These are phyloP conservation scores for Meriones psammophilus DNA, from an alignment of 2,797 vertebrate species.

Conservation along the genomic window DNA sequence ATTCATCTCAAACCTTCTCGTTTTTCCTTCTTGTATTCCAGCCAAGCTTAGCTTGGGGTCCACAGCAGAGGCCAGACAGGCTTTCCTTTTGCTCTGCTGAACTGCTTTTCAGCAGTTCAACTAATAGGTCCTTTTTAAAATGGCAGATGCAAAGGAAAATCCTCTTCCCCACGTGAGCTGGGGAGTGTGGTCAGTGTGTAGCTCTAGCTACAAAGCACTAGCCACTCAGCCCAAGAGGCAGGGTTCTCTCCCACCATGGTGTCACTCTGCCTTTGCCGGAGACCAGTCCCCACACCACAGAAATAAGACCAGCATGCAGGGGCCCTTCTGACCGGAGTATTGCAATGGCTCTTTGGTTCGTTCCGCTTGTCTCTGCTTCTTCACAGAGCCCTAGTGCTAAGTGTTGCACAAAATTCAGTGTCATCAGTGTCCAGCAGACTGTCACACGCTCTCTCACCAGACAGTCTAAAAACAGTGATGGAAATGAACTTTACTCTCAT, in stretches of 20 bases:
- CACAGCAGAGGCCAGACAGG: background rate
- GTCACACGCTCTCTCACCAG: background rate
- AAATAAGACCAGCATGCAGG: background rate
- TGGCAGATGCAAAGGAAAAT: background rate
- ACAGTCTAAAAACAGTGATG: background rate
- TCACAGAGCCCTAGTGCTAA: background rate
- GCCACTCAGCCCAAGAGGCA: background rate
- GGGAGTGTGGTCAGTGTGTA: background rate
- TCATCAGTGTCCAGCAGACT: conserved; percentile 27
- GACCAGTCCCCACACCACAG: background rate
- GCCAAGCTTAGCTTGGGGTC: background rate
- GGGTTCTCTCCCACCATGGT: background rate
- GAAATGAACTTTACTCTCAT: background rate
- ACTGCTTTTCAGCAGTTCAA: background rate
- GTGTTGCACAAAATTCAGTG: background rate
- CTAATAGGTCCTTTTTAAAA: background rate
- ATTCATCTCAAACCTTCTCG: background rate
- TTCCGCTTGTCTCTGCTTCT: background rate
- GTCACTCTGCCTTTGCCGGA: background rate
- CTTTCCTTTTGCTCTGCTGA: background rate
- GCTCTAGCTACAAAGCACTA: background rate
- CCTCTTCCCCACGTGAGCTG: background rate
- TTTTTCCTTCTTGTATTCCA: background rate
- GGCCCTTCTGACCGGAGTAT: background rate
- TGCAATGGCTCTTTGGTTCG: background rate